These are phyloP conservation scores for Notocelia uddmanniana DNA, from an alignment of 2,888 invertebrate genomes.

Conservation along the genomic window DNA sequence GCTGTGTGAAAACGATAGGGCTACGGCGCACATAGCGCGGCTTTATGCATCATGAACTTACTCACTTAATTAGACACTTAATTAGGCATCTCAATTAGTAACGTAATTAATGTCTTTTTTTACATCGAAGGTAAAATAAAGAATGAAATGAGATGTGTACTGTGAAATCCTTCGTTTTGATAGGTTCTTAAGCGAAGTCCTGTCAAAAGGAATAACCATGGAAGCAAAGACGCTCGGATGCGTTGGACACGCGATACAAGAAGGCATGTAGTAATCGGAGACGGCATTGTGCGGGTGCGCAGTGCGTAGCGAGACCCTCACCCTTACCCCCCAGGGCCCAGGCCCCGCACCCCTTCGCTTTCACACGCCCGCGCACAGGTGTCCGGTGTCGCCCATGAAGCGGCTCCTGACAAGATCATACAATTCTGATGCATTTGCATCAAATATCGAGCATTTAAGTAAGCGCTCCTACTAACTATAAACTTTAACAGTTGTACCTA, in stretches of 20 bases:
- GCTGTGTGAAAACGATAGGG: no score
- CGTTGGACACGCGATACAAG: slow-evolving; percentile 76
- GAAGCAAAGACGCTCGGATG: slow-evolving; percentile 63
- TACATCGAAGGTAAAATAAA: not conserved
- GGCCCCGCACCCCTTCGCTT: slow-evolving; percentile 63
- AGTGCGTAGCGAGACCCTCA: slow-evolving; percentile 74
- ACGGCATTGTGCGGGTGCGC: slow-evolving; percentile 82
- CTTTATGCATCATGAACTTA: no score
- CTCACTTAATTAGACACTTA: not conserved
- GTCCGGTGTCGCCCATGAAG: slow-evolving; percentile 84
- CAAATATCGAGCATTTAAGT: slow-evolving; percentile 13
- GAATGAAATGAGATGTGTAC: not conserved
- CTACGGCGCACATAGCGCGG: no score
- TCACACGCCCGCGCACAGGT: slow-evolving; percentile 84
- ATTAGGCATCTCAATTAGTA: slow-evolving; percentile 1
- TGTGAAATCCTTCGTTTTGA: slow-evolving; percentile 46
- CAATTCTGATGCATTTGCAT: slow-evolving; percentile 53
- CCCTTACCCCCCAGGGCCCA: slow-evolving; percentile 51
- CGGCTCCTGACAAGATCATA: slow-evolving; percentile 67
- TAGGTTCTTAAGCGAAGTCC: slow-evolving; percentile 63
- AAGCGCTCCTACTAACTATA: not conserved
- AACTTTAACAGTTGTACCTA: not conserved
- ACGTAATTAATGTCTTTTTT: not conserved
- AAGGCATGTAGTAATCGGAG: slow-evolving; percentile 82
- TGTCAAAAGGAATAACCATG: slow-evolving; percentile 78